These are phyloP conservation scores for Anarhynchus alexandrinus DNA, from an alignment of 2,113 vertebrate genomes.

Conservation along the genomic window DNA sequence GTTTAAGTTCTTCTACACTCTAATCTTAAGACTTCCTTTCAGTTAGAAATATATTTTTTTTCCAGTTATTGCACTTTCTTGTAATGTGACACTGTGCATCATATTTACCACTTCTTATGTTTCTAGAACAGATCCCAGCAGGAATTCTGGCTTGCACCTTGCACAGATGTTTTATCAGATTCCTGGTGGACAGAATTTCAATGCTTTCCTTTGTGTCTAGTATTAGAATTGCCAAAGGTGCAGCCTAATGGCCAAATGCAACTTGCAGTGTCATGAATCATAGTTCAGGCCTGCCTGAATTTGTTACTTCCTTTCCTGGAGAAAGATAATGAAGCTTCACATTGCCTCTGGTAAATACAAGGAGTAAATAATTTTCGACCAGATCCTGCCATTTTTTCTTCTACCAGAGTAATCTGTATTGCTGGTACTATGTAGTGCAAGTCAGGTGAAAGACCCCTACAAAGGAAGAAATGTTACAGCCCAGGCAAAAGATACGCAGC, in stretches of 20 bases:
- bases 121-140: constrained; percentile 57
- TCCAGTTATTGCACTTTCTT: neutral
- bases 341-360: neutral
- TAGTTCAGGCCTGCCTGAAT: neutral
- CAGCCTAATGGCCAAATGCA: constrained; percentile 17
- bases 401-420: neutral
- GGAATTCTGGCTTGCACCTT: constrained; percentile 49
- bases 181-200: constrained; percentile 32
- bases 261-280: constrained; percentile 24
- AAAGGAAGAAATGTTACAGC: neutral
- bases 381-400: neutral
- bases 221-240: constrained; percentile 29
- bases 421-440: neutral
- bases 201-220: neutral
- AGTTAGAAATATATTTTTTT: neutral
- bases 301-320: neutral
- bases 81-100: neutral
- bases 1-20: neutral
- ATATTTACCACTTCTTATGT: constrained; percentile 16
- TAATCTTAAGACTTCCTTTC: neutral
- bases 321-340: neutral
- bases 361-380: neutral
- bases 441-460: neutral
- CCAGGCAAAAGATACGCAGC: neutral
- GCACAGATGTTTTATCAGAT: constrained; percentile 53